Evolutionary conservation across 2,888 invertebrate genomes (phyloP).

Genomic region (Tupiocoris notatus): DNA sequence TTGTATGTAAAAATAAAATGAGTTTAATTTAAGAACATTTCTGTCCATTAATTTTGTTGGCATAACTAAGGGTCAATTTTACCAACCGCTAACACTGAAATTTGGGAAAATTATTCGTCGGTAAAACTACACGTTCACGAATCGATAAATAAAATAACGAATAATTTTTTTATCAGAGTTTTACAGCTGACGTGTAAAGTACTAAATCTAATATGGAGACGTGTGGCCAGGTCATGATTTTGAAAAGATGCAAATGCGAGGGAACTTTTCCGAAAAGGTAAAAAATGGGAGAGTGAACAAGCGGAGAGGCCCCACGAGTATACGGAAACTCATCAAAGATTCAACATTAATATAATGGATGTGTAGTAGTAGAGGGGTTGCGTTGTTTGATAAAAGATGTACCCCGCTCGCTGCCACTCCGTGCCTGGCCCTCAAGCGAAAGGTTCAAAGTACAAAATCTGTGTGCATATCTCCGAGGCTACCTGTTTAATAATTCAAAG

Average conservation of each 20-base stretch:
- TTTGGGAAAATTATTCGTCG: no score
- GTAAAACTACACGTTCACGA: no score
- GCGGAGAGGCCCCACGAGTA: neutral
- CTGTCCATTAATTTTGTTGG: no score
- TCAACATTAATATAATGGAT: slow-evolving; percentile 39
- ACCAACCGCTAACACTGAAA: no score
- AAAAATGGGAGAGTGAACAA: neutral
- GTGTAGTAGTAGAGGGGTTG: slow-evolving; percentile 39
- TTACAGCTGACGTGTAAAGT: no score
- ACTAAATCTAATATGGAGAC: neutral
- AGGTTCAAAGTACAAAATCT: slow-evolving; percentile 38
- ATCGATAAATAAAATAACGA: no score
- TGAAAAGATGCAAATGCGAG: neutral
- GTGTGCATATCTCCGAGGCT: slow-evolving; percentile 39
- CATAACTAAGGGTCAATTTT: no score
- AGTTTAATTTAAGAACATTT: no score
- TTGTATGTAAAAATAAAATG: no score
- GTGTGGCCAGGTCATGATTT: neutral
- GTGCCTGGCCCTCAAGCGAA: neutral
- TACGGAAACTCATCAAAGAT: slow-evolving; percentile 33
- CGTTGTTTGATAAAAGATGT: slow-evolving; percentile 41
- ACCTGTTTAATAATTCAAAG: neutral
- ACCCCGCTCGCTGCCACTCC: neutral
- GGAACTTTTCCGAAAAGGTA: neutral
- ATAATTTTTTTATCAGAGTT: no score